These are phyloP conservation scores for Halisarca cf. caerulea DNA, from an alignment of 37 sponge, comb jelly and placozoan species.

Conservation along the genomic window DNA sequence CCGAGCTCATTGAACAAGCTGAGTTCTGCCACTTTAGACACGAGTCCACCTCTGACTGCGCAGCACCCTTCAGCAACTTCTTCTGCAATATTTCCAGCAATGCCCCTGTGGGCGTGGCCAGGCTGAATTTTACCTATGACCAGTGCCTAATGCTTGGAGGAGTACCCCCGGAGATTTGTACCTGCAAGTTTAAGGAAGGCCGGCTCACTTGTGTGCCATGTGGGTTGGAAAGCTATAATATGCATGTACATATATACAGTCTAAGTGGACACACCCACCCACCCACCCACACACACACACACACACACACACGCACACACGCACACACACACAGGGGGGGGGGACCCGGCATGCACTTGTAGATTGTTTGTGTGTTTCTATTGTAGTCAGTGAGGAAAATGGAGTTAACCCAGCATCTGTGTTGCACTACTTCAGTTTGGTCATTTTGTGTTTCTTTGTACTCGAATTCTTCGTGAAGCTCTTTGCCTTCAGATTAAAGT, in stretches of 20 bases:
- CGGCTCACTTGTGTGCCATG: not conserved
- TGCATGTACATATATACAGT: too few relatives aligned
- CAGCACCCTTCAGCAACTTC: not conserved
- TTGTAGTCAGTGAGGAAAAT: slow-evolving; percentile 26
- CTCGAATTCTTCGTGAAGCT: slow-evolving; percentile 76
- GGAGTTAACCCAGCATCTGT: slow-evolving; percentile 72
- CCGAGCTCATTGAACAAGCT: slow-evolving; percentile 19
- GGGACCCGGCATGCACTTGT: too few relatives aligned
- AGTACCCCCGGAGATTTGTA: not conserved
- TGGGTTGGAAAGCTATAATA: not conserved
- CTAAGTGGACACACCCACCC: too few relatives aligned
- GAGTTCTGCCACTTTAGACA: slow-evolving; percentile 59
- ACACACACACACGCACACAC: too few relatives aligned
- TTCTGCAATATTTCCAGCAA: not conserved
- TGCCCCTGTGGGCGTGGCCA: not conserved
- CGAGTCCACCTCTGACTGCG: not conserved
- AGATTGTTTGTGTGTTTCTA: not conserved
- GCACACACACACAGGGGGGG: too few relatives aligned
- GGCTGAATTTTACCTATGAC: not conserved
- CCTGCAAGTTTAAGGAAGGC: not conserved
- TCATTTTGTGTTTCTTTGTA: slow-evolving; percentile 72
- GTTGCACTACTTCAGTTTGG: slow-evolving; percentile 65
- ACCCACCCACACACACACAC: too few relatives aligned
- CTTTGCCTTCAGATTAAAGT: slow-evolving; percentile 78
- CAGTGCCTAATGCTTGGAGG: not conserved